These are phyloP conservation scores for Pipistrellus nathusii DNA, from an alignment of 2,797 vertebrate species.

Conservation along the genomic window DNA sequence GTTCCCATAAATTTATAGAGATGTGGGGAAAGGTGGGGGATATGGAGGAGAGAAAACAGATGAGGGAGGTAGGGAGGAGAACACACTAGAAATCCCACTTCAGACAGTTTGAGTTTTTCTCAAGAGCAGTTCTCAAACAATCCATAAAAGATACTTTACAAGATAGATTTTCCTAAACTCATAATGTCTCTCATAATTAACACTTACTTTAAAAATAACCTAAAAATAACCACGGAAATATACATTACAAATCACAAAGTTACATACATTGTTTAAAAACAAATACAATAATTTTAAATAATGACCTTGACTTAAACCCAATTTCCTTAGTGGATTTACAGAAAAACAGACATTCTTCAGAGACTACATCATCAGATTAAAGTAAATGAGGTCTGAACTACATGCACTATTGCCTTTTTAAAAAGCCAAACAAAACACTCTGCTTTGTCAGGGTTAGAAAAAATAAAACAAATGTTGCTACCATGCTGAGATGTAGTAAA, in stretches of 20 bases:
- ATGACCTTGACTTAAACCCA: conserved; percentile 63
- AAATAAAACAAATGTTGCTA: conserved; percentile 64
- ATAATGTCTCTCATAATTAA: conserved; percentile 8
- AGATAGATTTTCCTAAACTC: conserved; percentile 24
- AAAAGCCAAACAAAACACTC: conserved; percentile 77
- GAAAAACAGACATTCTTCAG: conserved; percentile 66
- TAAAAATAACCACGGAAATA: conserved; percentile 57
- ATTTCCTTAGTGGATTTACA: conserved; percentile 57
- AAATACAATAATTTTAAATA: conserved; percentile 41
- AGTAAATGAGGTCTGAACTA: conserved; percentile 71
- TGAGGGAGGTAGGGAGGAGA: background rate
- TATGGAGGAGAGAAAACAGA: background rate
- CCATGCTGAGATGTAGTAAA: conserved; percentile 61
- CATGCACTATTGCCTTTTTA: conserved; percentile 63
- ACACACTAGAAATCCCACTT: background rate
- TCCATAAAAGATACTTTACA: background rate
- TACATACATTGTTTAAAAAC: conserved; percentile 40
- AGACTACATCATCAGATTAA: conserved; percentile 74
- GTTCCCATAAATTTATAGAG: background rate
- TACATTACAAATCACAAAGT: background rate
- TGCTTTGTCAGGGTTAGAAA: conserved; percentile 73
- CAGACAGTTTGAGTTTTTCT: conserved; percentile 18
- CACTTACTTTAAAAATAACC: conserved; percentile 1
- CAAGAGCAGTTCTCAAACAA: background rate
- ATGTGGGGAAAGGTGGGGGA: background rate